Evolutionary conservation across 2,888 invertebrate genomes (phyloP).

Genomic region (Platerodrilus igneus): DNA sequence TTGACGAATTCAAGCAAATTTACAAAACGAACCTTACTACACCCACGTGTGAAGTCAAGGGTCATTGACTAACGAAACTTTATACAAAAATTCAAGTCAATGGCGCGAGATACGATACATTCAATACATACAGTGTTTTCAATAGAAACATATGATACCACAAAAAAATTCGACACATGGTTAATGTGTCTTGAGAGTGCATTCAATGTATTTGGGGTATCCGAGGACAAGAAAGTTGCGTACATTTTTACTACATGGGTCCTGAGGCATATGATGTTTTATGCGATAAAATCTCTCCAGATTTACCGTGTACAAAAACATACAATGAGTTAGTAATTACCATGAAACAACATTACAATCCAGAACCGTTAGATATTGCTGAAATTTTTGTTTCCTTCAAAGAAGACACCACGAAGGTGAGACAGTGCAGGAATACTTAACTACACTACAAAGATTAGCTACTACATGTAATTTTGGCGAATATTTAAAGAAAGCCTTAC

Average conservation of each 20-base stretch:
- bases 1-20: too few species aligned
- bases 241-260: too few species aligned
- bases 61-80: too few species aligned
- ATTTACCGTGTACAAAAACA: not conserved
- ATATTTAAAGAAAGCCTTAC: slow-evolving; percentile 27
- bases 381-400: slow-evolving; percentile 25
- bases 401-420: slow-evolving; percentile 26
- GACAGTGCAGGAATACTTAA: slow-evolving; percentile 19
- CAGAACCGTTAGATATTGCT: not conserved
- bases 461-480: slow-evolving; percentile 25
- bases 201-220: not conserved
- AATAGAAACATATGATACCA: slow-evolving; percentile 1
- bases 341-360: too few species aligned
- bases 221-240: too few species aligned
- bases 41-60: too few species aligned
- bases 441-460: slow-evolving; percentile 22
- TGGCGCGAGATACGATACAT: not conserved
- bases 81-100: too few species aligned
- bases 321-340: too few species aligned
- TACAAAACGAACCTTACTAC: too few species aligned
- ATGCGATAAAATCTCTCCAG: not conserved
- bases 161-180: slow-evolving; percentile 1
- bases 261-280: not conserved
- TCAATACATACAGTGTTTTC: slow-evolving; percentile 1
- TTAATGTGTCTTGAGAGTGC: slow-evolving; percentile 1